Evolutionary conservation across 2,113 vertebrate genomes (phyloP).

Genomic region (Prunella himalayana): DNA sequence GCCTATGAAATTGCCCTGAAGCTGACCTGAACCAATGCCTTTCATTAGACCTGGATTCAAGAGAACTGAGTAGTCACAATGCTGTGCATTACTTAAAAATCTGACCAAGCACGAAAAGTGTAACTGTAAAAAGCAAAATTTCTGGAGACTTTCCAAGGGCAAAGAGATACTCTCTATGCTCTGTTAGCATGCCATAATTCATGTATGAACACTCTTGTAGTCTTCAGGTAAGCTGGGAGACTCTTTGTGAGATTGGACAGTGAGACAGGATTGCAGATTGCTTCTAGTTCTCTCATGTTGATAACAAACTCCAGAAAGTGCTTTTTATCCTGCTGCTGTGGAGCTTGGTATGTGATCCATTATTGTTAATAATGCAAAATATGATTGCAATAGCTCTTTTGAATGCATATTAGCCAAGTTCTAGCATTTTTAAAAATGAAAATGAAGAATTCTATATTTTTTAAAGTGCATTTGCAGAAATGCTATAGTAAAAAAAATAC

Average conservation of each 20-base stretch:
- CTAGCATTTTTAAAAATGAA: not conserved
- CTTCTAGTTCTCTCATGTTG: not conserved
- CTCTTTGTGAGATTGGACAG: not conserved
- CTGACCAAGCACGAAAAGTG: not conserved
- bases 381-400: not conserved
- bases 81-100: not conserved
- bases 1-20: not conserved
- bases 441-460: not conserved
- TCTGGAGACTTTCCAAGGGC: not conserved
- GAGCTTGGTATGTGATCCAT: not conserved
- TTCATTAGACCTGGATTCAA: not conserved
- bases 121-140: not conserved
- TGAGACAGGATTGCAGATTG: not conserved
- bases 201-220: not conserved
- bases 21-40: not conserved
- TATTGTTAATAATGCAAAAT: conserved; percentile 19
- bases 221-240: not conserved
- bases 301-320: not conserved
- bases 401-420: not conserved
- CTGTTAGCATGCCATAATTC: not conserved
- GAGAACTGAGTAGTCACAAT: not conserved
- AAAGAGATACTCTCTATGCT: not conserved
- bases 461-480: not conserved
- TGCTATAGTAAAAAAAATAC: not conserved
- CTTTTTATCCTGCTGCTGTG: not conserved